Conservation (phyloP, 1,140 invertebrate species). For the Sitophilus oryzae region DNA sequence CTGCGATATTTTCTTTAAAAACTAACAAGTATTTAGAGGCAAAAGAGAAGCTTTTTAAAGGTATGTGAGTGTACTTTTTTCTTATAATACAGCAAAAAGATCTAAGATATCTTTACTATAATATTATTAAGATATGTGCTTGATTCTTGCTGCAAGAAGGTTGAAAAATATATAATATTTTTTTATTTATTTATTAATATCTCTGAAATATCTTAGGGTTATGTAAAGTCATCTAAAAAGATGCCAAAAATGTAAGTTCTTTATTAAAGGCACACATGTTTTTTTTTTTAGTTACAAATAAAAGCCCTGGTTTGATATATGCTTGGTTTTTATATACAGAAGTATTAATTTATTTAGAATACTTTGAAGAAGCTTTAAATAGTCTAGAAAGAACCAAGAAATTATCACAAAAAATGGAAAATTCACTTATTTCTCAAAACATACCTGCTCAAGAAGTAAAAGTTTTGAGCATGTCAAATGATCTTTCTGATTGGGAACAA, state of each 20-base stretch:
- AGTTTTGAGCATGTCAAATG: not conserved
- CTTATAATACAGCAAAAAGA: too few relatives aligned
- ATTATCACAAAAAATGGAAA: slow-evolving; percentile 26
- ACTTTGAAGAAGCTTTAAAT: slow-evolving; percentile 22
- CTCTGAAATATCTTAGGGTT: too few relatives aligned
- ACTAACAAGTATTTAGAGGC: slow-evolving; percentile 50
- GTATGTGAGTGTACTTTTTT: slow-evolving; percentile 21
- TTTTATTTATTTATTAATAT: too few relatives aligned
- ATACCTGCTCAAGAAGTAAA: not conserved
- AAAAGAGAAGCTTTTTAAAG: slow-evolving; percentile 46
- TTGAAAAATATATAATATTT: too few relatives aligned
- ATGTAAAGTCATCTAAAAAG: too few relatives aligned
- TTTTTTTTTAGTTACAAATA: slow-evolving; percentile 14
- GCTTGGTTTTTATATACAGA: slow-evolving; percentile 48
- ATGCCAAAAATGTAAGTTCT: not conserved
- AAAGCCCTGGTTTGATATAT: slow-evolving; percentile 41
- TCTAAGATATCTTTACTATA: too few relatives aligned
- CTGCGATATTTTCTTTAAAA: slow-evolving; percentile 51
- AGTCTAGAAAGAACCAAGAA: slow-evolving; percentile 11
- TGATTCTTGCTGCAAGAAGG: too few relatives aligned
- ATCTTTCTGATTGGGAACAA: not conserved
- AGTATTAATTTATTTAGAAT: slow-evolving; percentile 45
- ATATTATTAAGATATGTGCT: too few relatives aligned
- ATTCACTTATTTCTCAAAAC: not conserved
- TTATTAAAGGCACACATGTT: not conserved